phyloP scores from a whole-genome alignment of 2,113 vertebrate species.

The Pachycephala philippinensis region DNA sequence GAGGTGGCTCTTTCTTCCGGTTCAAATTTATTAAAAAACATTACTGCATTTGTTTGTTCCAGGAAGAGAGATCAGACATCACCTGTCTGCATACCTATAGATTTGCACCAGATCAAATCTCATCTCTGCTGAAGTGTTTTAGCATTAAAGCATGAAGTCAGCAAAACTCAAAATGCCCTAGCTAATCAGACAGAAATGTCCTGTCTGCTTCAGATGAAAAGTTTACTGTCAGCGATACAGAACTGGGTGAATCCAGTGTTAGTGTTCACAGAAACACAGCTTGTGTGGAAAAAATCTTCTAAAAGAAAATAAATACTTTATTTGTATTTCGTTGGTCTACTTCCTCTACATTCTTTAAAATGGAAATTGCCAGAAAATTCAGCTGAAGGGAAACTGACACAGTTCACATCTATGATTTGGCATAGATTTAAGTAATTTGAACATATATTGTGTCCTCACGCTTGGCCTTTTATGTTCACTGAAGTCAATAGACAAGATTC shows the following conservation, averaged over 20 bases:
- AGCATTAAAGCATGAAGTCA: neutral
- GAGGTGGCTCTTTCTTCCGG: neutral
- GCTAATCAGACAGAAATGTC: neutral
- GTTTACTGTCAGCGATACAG: neutral
- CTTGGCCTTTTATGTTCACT: neutral
- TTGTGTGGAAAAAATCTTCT: neutral
- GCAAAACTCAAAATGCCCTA: neutral
- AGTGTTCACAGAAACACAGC: neutral
- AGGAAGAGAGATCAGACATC: neutral
- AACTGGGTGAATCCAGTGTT: neutral
- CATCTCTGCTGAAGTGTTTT: neutral
- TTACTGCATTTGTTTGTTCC: neutral
- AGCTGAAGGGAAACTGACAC: neutral
- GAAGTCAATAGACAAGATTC: neutral
- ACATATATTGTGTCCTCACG: neutral
- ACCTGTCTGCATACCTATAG: neutral
- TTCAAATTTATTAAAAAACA: neutral
- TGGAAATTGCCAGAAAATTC: neutral
- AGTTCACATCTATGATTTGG: neutral
- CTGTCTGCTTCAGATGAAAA: neutral
- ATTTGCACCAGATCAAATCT: neutral
- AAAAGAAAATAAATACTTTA: neutral
- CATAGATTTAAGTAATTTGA: neutral
- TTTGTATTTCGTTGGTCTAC: neutral
- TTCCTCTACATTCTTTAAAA: neutral